phyloP scores from a whole-genome alignment of 1,140 invertebrate genomes.

The Hesperophylax magnus region DNA sequence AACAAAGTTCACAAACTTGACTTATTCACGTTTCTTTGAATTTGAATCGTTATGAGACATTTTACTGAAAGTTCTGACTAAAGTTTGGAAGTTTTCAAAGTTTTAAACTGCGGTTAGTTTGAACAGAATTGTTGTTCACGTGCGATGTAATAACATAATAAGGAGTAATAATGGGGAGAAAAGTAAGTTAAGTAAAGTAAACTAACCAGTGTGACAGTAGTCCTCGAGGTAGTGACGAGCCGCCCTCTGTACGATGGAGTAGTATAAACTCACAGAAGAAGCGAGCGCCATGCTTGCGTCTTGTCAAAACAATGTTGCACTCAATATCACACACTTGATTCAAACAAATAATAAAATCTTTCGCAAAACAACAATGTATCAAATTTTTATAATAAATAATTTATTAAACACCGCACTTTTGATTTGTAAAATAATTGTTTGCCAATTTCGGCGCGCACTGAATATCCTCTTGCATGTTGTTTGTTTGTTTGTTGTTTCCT shows the following conservation, averaged over 20 bases:
- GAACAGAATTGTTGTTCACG: neutral
- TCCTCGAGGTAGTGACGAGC: slow-evolving; percentile 70
- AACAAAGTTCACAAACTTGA: too few species aligned
- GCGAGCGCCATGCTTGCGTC: slow-evolving; percentile 67
- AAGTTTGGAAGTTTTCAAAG: too few species aligned
- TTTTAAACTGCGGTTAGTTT: too few species aligned
- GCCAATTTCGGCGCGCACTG: slow-evolving; percentile 26
- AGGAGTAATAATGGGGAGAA: neutral
- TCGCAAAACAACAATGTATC: slow-evolving; percentile 37
- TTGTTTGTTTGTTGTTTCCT: neutral
- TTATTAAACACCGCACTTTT: slow-evolving; percentile 39
- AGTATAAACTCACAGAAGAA: slow-evolving; percentile 71
- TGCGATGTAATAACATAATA: neutral
- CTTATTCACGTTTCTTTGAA: too few species aligned
- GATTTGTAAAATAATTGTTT: slow-evolving; percentile 9
- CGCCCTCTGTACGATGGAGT: slow-evolving; percentile 70
- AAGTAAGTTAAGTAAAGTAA: too few species aligned
- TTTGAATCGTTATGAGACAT: too few species aligned
- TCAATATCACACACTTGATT: slow-evolving; percentile 38
- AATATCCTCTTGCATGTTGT: neutral
- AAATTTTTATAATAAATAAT: neutral
- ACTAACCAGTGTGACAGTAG: slow-evolving; percentile 70
- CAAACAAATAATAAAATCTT: slow-evolving; percentile 30
- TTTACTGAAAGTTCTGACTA: too few species aligned
- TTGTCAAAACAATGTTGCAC: slow-evolving; percentile 45